Percentiles rank a stretch among this genome's conserved stretches.
These are phyloP conservation scores for Brienomyrus brachyistius DNA, from an alignment of 2,113 vertebrate species.

Conservation along the genomic window DNA sequence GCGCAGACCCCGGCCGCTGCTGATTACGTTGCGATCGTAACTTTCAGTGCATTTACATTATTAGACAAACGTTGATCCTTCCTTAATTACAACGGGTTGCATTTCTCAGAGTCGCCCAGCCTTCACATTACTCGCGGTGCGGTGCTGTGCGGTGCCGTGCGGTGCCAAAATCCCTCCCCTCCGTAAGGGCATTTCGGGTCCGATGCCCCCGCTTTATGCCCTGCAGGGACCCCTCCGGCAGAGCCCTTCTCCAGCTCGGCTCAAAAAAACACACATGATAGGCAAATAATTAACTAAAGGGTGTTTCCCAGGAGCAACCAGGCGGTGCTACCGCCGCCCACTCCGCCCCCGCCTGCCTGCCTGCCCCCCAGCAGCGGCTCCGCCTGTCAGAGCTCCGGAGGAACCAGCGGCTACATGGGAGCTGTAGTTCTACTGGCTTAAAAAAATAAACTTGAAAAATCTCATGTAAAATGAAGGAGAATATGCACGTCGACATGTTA, in stretches of 20 bases:
- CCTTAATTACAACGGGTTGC: not conserved
- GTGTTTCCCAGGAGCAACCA: conserved; percentile 25
- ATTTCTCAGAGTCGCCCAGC: not conserved
- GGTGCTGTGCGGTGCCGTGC: not conserved
- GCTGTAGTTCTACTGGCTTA: conserved; percentile 40
- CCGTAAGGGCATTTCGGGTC: not conserved
- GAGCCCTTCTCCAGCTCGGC: conserved; percentile 11
- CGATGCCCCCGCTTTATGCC: conserved; percentile 42
- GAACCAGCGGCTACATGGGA: conserved; percentile 45
- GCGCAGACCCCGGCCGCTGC: not conserved
- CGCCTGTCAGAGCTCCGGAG: conserved; percentile 53
- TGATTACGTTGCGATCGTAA: not conserved
- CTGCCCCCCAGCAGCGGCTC: conserved; percentile 40
- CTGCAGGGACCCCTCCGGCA: conserved; percentile 56
- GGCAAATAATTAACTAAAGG: conserved; percentile 40
- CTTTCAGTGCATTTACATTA: not conserved
- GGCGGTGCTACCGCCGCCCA: conserved; percentile 23
- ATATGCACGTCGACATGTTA: not conserved
- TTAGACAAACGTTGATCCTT: not conserved
- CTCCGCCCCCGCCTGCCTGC: conserved; percentile 46
- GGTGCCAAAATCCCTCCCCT: not conserved
- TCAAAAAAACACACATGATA: conserved; percentile 20
- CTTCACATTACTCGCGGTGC: not conserved
- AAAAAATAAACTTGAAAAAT: not conserved
- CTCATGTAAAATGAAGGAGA: not conserved